These are phyloP conservation scores for Malurus elegans DNA, from an alignment of 2,113 vertebrate species.

Conservation along the genomic window DNA sequence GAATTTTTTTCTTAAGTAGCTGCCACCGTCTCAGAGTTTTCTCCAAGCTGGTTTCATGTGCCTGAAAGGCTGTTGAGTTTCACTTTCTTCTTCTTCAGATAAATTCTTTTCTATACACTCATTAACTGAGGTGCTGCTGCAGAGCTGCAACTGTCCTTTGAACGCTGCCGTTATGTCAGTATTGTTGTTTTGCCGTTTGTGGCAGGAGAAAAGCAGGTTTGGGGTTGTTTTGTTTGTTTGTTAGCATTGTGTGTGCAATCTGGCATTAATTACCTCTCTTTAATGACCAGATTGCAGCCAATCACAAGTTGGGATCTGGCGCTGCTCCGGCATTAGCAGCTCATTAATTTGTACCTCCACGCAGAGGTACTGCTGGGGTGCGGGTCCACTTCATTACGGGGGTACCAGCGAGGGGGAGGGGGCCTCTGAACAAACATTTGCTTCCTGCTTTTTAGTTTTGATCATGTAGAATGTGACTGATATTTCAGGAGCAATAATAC, in stretches of 20 bases:
- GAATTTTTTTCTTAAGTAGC: slow-evolving; percentile 35
- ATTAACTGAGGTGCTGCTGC: slow-evolving; percentile 44
- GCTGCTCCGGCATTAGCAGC: slow-evolving; percentile 15
- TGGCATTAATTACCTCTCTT: slow-evolving; percentile 66
- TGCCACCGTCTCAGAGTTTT: slow-evolving; percentile 30
- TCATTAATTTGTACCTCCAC: slow-evolving; percentile 20
- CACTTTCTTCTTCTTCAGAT: slow-evolving; percentile 49
- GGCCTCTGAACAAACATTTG: not conserved
- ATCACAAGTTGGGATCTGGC: slow-evolving; percentile 21
- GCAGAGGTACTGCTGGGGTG: not conserved
- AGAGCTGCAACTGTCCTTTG: slow-evolving; percentile 47
- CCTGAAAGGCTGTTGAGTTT: slow-evolving; percentile 46
- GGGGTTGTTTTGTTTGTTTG: slow-evolving; percentile 56
- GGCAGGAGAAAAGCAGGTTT: slow-evolving; percentile 52
- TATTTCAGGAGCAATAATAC: not conserved
- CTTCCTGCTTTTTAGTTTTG: not conserved
- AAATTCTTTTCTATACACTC: slow-evolving; percentile 50
- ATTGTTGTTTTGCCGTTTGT: slow-evolving; percentile 47
- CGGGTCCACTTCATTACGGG: not conserved
- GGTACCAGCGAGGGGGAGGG: not conserved
- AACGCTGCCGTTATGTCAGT: slow-evolving; percentile 51
- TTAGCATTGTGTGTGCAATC: slow-evolving; percentile 57
- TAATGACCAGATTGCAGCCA: slow-evolving; percentile 43
- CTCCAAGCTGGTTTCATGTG: slow-evolving; percentile 47
- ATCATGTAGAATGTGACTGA: not conserved